Evolutionary conservation across 1,140 invertebrate species (phyloP).

Genomic region (Brachionus koreanus): DNA sequence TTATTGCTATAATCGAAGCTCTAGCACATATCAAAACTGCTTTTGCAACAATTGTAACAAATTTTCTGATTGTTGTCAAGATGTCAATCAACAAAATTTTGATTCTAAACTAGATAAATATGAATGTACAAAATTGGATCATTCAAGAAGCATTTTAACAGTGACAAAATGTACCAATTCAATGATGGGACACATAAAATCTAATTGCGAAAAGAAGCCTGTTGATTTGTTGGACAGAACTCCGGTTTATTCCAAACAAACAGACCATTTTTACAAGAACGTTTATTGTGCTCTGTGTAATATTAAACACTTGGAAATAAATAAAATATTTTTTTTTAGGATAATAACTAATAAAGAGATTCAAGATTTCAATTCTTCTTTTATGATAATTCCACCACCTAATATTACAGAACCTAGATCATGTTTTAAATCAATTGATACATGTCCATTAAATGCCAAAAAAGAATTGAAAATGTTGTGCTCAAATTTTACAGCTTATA

Average conservation of each 20-base stretch:
- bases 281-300: conserved; percentile 16
- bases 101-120: neutral
- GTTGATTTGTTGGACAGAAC: neutral
- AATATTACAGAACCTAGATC: neutral
- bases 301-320: neutral
- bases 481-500: neutral
- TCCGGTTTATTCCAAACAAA: neutral
- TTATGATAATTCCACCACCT: neutral
- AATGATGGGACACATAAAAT: neutral
- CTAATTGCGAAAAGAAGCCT: neutral
- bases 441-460: neutral
- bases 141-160: neutral
- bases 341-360: neutral
- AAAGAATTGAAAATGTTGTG: neutral
- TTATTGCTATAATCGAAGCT: too few species aligned
- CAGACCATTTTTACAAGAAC: neutral
- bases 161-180: neutral
- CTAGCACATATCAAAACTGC: neutral
- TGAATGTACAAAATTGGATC: neutral
- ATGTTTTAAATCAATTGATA: neutral
- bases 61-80: neutral
- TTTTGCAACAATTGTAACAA: neutral
- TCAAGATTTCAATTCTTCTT: neutral
- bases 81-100: neutral
- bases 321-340: neutral